A percentile compares a stretch with the other conserved stretches of the same genome.
Evolutionary conservation across 2,888 invertebrate species (phyloP).

Genomic region (Dicranocentrus wangi): DNA sequence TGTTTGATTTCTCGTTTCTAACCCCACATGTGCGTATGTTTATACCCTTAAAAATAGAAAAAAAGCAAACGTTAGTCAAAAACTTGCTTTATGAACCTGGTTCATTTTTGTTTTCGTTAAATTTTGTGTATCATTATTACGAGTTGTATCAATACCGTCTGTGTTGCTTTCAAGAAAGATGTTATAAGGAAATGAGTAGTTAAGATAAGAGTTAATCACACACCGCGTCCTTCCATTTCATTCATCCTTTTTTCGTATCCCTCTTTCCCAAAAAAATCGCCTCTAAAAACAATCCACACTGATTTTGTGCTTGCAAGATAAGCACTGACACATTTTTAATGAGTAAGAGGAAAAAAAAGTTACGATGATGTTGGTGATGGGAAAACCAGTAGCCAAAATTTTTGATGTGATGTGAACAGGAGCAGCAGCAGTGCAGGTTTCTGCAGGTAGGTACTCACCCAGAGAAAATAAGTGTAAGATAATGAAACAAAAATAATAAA

Average conservation of each 20-base stretch:
- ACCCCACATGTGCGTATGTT: background rate
- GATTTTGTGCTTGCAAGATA: slow-evolving; percentile 34
- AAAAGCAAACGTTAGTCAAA: too few relatives aligned
- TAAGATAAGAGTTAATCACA: slow-evolving; percentile 57
- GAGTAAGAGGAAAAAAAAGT: slow-evolving; percentile 36
- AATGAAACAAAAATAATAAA: slow-evolving; percentile 31
- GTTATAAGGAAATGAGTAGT: slow-evolving; percentile 55
- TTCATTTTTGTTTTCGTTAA: too few relatives aligned
- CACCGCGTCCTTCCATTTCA: slow-evolving; percentile 32
- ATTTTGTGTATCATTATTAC: too few relatives aligned
- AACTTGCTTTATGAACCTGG: too few relatives aligned
- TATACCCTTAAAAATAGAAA: too few relatives aligned
- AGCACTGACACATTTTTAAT: slow-evolving; percentile 63
- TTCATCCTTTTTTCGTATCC: too few relatives aligned
- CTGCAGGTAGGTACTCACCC: too few relatives aligned
- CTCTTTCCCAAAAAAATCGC: slow-evolving; percentile 29
- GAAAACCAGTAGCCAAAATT: slow-evolving; percentile 62
- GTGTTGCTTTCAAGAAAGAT: slow-evolving; percentile 49
- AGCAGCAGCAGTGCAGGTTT: too few relatives aligned
- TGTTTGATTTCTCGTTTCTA: background rate
- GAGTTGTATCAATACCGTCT: too few relatives aligned
- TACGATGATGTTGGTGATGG: slow-evolving; percentile 38
- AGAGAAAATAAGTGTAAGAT: slow-evolving; percentile 28
- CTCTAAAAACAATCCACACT: slow-evolving; percentile 11
- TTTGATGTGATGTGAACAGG: slow-evolving; percentile 34